phyloP scores from a whole-genome alignment of 2,888 invertebrate species.

The Drosophila prostipennis region DNA sequence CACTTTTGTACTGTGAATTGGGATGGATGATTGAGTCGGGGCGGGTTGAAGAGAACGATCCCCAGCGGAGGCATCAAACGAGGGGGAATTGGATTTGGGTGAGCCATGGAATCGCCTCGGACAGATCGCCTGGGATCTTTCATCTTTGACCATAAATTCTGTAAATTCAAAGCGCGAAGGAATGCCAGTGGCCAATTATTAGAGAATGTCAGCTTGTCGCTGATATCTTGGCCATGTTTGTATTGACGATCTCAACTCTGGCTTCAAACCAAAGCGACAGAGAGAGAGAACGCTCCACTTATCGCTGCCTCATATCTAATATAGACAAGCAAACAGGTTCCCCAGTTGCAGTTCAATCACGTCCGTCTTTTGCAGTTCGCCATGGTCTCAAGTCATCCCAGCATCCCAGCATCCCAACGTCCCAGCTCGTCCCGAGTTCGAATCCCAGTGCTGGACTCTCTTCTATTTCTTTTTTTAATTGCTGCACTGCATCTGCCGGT shows the following conservation, averaged over 20 bases:
- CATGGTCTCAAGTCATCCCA: conserved; percentile 25
- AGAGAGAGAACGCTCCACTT: conserved; percentile 69
- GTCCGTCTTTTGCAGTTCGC: conserved; percentile 41
- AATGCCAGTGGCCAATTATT: conserved; percentile 79
- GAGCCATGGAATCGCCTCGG: conserved; percentile 13
- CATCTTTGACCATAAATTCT: conserved; percentile 75
- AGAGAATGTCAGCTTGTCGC: conserved; percentile 77
- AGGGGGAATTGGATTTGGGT: conserved; percentile 52
- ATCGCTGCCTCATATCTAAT: conserved; percentile 78
- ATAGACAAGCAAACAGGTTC: conserved; percentile 76
- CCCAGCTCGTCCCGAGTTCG: conserved; percentile 20
- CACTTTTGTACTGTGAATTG: background rate
- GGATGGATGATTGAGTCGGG: background rate
- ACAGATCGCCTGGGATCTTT: conserved; percentile 22
- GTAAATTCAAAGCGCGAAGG: conserved; percentile 78
- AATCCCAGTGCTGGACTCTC: conserved; percentile 50
- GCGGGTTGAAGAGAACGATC: background rate
- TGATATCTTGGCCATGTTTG: conserved; percentile 78
- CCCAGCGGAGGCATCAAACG: conserved; percentile 54
- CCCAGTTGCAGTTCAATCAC: conserved; percentile 74
- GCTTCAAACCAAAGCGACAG: conserved; percentile 37
- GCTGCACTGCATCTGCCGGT: conserved; percentile 70
- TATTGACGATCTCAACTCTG: conserved; percentile 68
- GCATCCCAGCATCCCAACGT: conserved; percentile 26
- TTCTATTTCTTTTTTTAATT: conserved; percentile 63